These are phyloP conservation scores for Physella acuta DNA, from an alignment of 1,140 invertebrate genomes.

Conservation along the genomic window DNA sequence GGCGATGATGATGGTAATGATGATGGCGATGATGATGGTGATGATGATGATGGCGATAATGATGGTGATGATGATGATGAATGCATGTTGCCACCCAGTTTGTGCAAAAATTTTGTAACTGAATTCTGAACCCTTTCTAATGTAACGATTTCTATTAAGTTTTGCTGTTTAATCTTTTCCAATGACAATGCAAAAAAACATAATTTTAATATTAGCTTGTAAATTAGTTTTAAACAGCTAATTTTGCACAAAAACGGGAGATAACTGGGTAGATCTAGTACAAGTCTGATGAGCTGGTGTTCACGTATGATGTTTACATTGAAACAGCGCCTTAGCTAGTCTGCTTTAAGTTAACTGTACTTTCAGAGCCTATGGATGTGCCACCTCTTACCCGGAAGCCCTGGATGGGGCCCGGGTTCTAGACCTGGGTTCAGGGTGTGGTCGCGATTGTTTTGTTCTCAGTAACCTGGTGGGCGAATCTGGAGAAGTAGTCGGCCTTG, in stretches of 20 bases:
- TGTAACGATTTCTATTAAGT: no score
- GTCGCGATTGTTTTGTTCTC: constrained; percentile 50
- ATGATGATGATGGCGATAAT: no score
- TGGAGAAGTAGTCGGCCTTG: constrained; percentile 50
- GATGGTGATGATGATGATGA: no score
- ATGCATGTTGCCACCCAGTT: no score
- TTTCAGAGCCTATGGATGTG: constrained; percentile 54
- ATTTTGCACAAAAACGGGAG: background rate
- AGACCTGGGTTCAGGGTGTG: constrained; percentile 54
- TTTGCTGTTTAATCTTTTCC: no score
- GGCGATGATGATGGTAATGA: no score
- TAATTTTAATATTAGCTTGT: no score
- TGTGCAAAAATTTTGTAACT: no score
- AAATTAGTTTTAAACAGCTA: background rate
- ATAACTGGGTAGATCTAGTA: background rate
- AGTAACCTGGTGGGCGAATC: constrained; percentile 51
- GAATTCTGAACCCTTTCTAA: no score
- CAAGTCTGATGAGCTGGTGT: background rate
- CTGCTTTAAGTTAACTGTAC: background rate
- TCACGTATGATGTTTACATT: no score
- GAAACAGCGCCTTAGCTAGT: background rate
- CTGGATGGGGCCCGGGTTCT: constrained; percentile 44
- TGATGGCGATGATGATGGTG: no score
- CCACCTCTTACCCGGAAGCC: constrained; percentile 46
- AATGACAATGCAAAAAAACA: no score